Evolutionary conservation across 1,140 invertebrate species (phyloP).

Genomic region (Melipona quadrifasciata): DNA sequence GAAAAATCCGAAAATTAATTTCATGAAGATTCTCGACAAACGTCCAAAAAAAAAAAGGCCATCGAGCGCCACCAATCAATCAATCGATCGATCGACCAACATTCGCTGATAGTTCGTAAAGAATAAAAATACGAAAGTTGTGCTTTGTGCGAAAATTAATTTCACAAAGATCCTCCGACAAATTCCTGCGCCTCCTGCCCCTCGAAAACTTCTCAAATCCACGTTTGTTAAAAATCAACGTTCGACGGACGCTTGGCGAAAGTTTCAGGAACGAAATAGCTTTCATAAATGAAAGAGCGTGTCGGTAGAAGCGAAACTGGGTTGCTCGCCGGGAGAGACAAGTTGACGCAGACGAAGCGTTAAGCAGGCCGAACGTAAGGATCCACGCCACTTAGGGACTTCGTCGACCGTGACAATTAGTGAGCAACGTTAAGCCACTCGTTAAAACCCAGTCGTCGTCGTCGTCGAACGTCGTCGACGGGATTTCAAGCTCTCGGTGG

Average conservation of each 20-base stretch:
- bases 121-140: no score
- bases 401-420: slow-evolving; percentile 41
- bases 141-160: no score
- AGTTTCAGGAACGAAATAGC: neutral
- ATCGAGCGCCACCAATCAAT: neutral
- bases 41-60: neutral
- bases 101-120: no score
- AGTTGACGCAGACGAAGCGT: neutral
- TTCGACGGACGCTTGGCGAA: neutral
- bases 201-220: neutral
- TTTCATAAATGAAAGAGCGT: neutral
- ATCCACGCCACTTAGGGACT: slow-evolving; percentile 25
- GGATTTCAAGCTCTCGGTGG: slow-evolving; percentile 17
- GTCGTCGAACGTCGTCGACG: neutral
- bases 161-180: no score
- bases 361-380: neutral
- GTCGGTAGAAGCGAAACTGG: neutral
- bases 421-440: slow-evolving; percentile 21
- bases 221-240: neutral
- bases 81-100: no score
- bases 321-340: neutral
- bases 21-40: neutral
- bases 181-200: no score
- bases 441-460: slow-evolving; percentile 28
- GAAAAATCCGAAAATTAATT: neutral